Evolutionary conservation across 2,888 invertebrate genomes (phyloP).

Genomic region (Eupithecia centaureata): DNA sequence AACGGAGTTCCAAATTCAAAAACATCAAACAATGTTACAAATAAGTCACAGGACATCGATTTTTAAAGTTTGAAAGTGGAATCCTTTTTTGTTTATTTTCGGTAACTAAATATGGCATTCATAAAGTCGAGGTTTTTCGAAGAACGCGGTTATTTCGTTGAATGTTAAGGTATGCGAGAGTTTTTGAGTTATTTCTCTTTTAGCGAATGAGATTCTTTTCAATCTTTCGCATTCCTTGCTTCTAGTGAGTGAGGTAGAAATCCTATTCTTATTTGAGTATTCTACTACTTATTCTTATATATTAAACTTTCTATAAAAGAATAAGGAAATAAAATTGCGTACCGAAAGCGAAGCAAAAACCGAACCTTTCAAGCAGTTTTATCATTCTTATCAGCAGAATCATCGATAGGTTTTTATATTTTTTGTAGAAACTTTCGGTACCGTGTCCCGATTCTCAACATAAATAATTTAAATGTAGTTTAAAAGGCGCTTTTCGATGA

Average conservation of each 20-base stretch:
- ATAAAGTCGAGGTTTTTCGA: slow-evolving; percentile 33
- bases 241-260: neutral
- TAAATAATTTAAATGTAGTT: slow-evolving; percentile 78
- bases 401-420: slow-evolving; percentile 10
- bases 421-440: slow-evolving; percentile 30
- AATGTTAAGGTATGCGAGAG: slow-evolving; percentile 18
- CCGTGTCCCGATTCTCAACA: slow-evolving; percentile 46
- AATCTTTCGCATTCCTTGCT: slow-evolving; percentile 6
- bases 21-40: slow-evolving; percentile 17
- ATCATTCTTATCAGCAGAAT: neutral
- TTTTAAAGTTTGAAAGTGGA: slow-evolving; percentile 26
- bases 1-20: neutral
- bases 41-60: slow-evolving; percentile 18
- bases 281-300: neutral
- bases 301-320: neutral
- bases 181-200: slow-evolving; percentile 16
- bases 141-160: slow-evolving; percentile 27
- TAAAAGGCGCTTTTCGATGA: slow-evolving; percentile 78
- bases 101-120: slow-evolving; percentile 34
- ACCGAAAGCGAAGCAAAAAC: neutral
- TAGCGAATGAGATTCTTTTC: neutral
- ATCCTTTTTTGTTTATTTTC: slow-evolving; percentile 27
- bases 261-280: too few relatives aligned
- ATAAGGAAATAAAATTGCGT: neutral
- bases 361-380: neutral